Evolutionary conservation across 2,797 vertebrate species (phyloP).

Genomic region (Echeneis naucrates): DNA sequence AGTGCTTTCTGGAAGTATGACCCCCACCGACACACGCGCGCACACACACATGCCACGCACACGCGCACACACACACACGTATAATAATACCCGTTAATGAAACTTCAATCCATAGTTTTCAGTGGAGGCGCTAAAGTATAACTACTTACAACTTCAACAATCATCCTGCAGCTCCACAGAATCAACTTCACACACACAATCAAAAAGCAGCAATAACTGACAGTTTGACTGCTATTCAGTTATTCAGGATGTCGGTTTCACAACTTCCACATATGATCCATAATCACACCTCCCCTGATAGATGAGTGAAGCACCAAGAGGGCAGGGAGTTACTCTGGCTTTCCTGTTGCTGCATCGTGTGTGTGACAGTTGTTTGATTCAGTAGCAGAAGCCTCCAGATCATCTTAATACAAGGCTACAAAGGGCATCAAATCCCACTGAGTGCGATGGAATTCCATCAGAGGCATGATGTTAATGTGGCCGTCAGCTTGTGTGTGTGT

Average conservation of each 20-base stretch:
- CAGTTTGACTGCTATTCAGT: neutral
- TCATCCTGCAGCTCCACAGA: neutral
- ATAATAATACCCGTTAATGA: slow-evolving; percentile 44
- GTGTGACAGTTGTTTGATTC: slow-evolving; percentile 58
- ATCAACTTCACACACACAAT: slow-evolving; percentile 1
- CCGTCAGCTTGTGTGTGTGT: slow-evolving; percentile 15
- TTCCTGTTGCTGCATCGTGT: slow-evolving; percentile 37
- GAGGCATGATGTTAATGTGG: slow-evolving; percentile 35
- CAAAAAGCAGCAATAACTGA: slow-evolving; percentile 1
- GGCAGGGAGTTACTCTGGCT: slow-evolving; percentile 6
- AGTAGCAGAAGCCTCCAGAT: slow-evolving; percentile 44
- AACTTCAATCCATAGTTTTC: slow-evolving; percentile 24
- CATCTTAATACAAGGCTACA: slow-evolving; percentile 49
- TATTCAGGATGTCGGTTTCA: neutral
- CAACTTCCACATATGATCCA: neutral
- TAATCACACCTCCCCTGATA: slow-evolving; percentile 5
- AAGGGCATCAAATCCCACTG: slow-evolving; percentile 55
- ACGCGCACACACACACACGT: slow-evolving; percentile 17
- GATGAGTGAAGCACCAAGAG: slow-evolving; percentile 22
- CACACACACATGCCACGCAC: too few species aligned
- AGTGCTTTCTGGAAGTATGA: slow-evolving; percentile 53
- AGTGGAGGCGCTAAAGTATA: slow-evolving; percentile 15
- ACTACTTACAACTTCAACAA: neutral
- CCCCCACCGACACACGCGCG: slow-evolving; percentile 30
- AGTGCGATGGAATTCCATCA: slow-evolving; percentile 39